These are phyloP conservation scores for Tachycineta bicolor DNA, from an alignment of 2,113 vertebrate species.

Conservation along the genomic window DNA sequence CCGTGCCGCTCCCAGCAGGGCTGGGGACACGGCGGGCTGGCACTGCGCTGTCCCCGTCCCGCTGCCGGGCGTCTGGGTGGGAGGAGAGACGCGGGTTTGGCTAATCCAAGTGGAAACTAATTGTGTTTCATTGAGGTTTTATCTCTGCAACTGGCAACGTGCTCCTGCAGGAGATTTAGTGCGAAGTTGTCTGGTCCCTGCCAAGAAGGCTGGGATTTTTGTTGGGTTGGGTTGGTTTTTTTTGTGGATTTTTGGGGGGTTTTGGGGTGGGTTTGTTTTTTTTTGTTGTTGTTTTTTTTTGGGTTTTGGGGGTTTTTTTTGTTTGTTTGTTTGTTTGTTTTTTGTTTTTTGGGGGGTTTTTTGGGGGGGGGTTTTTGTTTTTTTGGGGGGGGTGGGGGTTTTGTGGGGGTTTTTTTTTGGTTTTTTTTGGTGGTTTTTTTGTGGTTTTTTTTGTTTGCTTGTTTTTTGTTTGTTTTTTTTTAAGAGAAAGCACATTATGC, in stretches of 20 bases:
- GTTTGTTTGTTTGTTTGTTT: neutral
- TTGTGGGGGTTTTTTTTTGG: too few species aligned
- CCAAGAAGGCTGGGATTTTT: slow-evolving; percentile 18
- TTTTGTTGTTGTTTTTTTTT: neutral
- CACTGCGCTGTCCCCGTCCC: neutral
- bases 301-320: neutral
- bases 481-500: slow-evolving; percentile 47
- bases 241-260: too few species aligned
- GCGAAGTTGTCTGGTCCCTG: slow-evolving; percentile 37
- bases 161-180: slow-evolving; percentile 54
- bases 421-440: too few species aligned
- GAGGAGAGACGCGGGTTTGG: neutral
- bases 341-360: too few species aligned
- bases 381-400: too few species aligned
- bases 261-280: too few species aligned
- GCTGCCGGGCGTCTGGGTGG: neutral
- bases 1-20: neutral
- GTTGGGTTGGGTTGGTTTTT: too few species aligned
- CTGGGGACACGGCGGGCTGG: neutral
- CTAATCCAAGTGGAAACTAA: slow-evolving; percentile 20
- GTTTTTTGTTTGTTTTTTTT: neutral
- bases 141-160: slow-evolving; percentile 25
- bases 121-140: slow-evolving; percentile 60
- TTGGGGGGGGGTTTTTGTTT: too few species aligned
- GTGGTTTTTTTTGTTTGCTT: too few species aligned